phyloP scores from a whole-genome alignment of 2,888 invertebrate genomes.

The Chrysomela aeneicollis region DNA sequence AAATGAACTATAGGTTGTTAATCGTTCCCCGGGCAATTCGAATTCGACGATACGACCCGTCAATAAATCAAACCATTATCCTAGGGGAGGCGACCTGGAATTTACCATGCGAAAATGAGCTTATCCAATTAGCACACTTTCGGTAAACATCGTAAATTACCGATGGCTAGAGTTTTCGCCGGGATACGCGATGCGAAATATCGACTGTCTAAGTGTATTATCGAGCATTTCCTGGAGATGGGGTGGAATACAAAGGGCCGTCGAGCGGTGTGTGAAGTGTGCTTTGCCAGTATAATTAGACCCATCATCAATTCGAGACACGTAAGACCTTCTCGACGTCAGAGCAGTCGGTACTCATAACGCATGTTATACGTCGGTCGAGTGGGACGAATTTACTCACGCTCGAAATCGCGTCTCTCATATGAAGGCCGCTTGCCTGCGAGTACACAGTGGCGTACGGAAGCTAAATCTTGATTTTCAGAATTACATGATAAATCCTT shows the following conservation, averaged over 20 bases:
- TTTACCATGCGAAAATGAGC: conserved; percentile 36
- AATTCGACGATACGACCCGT: conserved; percentile 28
- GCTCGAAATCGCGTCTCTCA: no score
- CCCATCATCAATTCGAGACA: conserved; percentile 50
- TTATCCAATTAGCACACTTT: conserved; percentile 38
- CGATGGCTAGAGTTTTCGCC: conserved; percentile 22
- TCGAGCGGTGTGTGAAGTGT: conserved; percentile 35
- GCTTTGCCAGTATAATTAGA: conserved; percentile 48
- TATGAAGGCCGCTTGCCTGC: no score
- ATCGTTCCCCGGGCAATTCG: conserved; percentile 6
- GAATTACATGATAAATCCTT: no score
- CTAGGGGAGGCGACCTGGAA: conserved; percentile 33
- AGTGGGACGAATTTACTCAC: conserved; percentile 1
- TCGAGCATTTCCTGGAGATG: conserved; percentile 37
- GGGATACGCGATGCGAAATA: conserved; percentile 30
- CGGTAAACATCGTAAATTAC: conserved; percentile 37
- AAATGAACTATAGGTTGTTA: no score
- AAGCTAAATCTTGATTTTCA: no score
- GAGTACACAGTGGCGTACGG: no score
- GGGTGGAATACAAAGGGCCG: conserved; percentile 41
- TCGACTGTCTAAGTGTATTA: conserved; percentile 40
- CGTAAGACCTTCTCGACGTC: conserved; percentile 35
- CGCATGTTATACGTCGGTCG: conserved; percentile 16
- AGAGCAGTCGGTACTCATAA: conserved; percentile 7
- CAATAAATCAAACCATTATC: conserved; percentile 33